These are phyloP conservation scores for Lutjanus erythropterus DNA, from an alignment of 2,113 vertebrate species.

Conservation along the genomic window DNA sequence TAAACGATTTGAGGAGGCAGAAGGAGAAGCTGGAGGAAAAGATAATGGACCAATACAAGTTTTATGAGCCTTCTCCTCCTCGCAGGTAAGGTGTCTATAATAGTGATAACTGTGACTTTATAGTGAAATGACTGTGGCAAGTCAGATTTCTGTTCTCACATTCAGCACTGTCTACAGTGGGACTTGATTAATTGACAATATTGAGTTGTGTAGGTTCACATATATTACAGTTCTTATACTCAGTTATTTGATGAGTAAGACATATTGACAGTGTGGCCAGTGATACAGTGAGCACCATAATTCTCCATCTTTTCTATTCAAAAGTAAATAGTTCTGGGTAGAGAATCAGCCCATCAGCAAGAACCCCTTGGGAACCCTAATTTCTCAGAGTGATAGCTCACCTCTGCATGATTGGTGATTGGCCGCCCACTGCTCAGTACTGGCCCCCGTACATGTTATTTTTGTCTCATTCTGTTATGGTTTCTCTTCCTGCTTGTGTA, in stretches of 20 bases:
- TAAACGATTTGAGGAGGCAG: constrained; percentile 96
- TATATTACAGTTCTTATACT: neutral
- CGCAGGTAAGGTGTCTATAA: constrained; percentile 86
- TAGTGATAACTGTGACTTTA: neutral
- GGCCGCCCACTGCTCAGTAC: too few species aligned
- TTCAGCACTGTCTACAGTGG: neutral
- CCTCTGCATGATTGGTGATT: neutral
- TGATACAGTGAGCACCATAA: neutral
- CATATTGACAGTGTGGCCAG: neutral
- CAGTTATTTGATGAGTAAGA: too few species aligned
- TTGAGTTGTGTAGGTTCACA: neutral
- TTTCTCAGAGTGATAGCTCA: neutral
- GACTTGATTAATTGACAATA: neutral
- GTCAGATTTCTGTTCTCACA: neutral
- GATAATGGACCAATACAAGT: constrained; percentile 99
- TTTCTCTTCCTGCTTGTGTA: constrained; percentile 8
- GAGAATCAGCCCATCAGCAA: too few species aligned
- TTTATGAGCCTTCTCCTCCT: constrained; percentile 96
- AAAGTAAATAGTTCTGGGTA: too few species aligned
- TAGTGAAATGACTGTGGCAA: neutral
- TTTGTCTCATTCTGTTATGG: neutral
- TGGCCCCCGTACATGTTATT: neutral
- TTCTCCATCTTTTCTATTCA: neutral
- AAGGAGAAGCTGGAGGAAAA: constrained; percentile 99
- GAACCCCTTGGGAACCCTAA: too few species aligned